These are phyloP conservation scores for Etheostoma nigrum DNA, from an alignment of 2,797 vertebrate species.

Conservation along the genomic window DNA sequence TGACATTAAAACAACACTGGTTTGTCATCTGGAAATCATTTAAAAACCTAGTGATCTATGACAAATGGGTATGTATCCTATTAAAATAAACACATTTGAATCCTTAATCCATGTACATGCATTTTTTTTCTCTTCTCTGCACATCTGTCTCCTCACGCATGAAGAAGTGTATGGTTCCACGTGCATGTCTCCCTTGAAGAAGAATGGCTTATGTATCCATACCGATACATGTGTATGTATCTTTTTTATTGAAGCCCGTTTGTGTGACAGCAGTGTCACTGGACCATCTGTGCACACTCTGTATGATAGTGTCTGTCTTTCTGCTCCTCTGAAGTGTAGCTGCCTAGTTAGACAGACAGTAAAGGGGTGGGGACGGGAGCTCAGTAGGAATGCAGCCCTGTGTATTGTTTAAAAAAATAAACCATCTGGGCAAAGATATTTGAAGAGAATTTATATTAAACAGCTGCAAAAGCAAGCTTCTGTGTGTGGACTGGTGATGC, in stretches of 20 bases:
- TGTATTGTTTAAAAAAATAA: slow-evolving; percentile 99
- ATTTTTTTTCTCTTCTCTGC: slow-evolving; percentile 33
- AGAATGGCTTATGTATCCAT: slow-evolving; percentile 80
- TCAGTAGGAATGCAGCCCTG: slow-evolving; percentile 89
- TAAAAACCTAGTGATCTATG: slow-evolving; percentile 86
- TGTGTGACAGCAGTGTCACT: slow-evolving; percentile 86
- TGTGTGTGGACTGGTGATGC: slow-evolving; percentile 85
- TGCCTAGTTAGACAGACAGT: slow-evolving; percentile 82
- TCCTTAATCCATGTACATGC: slow-evolving; percentile 73
- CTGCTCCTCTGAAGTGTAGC: slow-evolving; percentile 75
- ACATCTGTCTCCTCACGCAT: slow-evolving; percentile 72
- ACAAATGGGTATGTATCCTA: slow-evolving; percentile 85
- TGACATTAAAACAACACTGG: slow-evolving; percentile 87
- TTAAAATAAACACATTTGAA: slow-evolving; percentile 76
- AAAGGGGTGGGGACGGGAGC: slow-evolving; percentile 77
- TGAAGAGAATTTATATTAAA: slow-evolving; percentile 95
- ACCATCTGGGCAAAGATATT: slow-evolving; percentile 94
- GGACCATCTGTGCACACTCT: slow-evolving; percentile 91
- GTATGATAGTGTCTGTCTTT: slow-evolving; percentile 68
- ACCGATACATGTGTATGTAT: slow-evolving; percentile 81
- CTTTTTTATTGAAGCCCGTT: slow-evolving; percentile 83
- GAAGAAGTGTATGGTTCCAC: slow-evolving; percentile 37
- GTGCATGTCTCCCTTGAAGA: slow-evolving; percentile 61
- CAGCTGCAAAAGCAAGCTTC: slow-evolving; percentile 99
- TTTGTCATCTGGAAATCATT: slow-evolving; percentile 92